Evolutionary conservation across 2,797 vertebrate genomes (phyloP).

Genomic region (Telmatherina bonti): DNA sequence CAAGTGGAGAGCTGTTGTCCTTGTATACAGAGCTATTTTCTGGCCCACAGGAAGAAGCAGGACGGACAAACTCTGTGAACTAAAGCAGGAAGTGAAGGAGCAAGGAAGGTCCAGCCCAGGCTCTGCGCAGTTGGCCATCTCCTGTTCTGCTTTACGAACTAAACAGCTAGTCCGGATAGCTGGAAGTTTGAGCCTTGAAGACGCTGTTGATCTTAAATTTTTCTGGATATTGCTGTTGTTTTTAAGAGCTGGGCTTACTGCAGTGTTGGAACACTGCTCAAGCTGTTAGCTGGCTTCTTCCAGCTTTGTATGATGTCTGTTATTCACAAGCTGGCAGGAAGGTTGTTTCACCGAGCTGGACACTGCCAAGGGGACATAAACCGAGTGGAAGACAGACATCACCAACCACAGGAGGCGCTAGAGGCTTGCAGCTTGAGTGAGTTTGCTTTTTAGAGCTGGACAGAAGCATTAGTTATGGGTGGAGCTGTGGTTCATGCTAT

Average conservation of each 20-base stretch:
- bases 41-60: slow-evolving; percentile 80
- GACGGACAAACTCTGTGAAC: slow-evolving; percentile 65
- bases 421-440: slow-evolving; percentile 79
- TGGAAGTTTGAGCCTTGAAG: slow-evolving; percentile 23
- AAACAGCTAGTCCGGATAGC: slow-evolving; percentile 28
- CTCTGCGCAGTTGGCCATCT: slow-evolving; percentile 47
- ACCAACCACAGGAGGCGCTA: slow-evolving; percentile 78
- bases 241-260: slow-evolving; percentile 13
- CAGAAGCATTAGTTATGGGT: slow-evolving; percentile 43
- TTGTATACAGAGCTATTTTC: slow-evolving; percentile 49
- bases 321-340: slow-evolving; percentile 81
- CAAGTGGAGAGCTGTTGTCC: slow-evolving; percentile 22
- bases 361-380: slow-evolving; percentile 73
- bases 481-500: slow-evolving; percentile 35
- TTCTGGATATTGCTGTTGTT: slow-evolving; percentile 39
- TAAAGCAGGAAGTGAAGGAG: slow-evolving; percentile 80
- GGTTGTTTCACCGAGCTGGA: slow-evolving; percentile 79
- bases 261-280: slow-evolving; percentile 40
- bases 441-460: slow-evolving; percentile 63
- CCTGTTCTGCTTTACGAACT: slow-evolving; percentile 39
- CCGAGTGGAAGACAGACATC: slow-evolving; percentile 64
- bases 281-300: slow-evolving; percentile 39
- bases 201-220: not conserved
- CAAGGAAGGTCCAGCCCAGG: slow-evolving; percentile 74
- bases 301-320: slow-evolving; percentile 74